These are phyloP conservation scores for Caenorhabditis tropicalis DNA, from an alignment of 1,140 invertebrate genomes.

Conservation along the genomic window DNA sequence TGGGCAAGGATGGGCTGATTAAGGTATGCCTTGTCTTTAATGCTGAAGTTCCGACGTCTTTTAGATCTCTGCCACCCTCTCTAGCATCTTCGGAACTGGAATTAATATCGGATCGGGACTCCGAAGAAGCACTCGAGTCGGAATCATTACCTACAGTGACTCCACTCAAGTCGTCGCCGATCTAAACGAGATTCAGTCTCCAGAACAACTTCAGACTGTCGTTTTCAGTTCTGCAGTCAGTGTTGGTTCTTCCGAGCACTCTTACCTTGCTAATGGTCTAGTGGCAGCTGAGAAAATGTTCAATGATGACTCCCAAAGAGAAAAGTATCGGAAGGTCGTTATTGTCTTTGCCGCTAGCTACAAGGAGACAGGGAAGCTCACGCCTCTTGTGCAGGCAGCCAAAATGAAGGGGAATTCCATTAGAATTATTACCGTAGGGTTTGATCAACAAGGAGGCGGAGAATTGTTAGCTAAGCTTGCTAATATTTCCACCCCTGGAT, in stretches of 20 bases:
- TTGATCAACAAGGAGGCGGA: neutral
- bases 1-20: too few relatives aligned
- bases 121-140: neutral
- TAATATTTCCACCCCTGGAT: neutral
- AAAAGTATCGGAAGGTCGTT: neutral
- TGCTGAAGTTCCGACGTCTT: too few relatives aligned
- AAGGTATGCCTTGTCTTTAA: too few relatives aligned
- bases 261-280: neutral
- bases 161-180: neutral
- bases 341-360: neutral
- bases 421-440: neutral
- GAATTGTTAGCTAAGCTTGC: neutral
- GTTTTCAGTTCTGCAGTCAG: neutral
- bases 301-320: neutral
- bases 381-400: neutral
- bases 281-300: neutral
- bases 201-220: too few relatives aligned
- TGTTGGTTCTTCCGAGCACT: neutral
- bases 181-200: neutral
- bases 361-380: neutral
- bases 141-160: neutral
- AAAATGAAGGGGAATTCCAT: neutral
- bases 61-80: neutral
- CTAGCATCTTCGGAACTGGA: neutral
- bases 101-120: neutral